Evolutionary conservation across 2,797 vertebrate genomes (phyloP).

Genomic region (Anguilla anguilla): DNA sequence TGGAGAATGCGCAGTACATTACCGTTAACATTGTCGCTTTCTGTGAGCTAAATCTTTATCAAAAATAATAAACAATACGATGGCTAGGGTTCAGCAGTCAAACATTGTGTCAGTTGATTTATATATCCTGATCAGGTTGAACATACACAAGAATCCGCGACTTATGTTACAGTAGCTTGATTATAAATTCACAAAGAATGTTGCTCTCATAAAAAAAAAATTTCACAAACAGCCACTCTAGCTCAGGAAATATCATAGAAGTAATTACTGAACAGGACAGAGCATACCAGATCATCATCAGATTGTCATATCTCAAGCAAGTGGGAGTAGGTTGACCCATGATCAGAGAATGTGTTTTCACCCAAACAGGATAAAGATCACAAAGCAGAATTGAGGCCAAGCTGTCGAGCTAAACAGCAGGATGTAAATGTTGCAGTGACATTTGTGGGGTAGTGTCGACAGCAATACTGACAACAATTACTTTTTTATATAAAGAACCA

Average conservation of each 20-base stretch:
- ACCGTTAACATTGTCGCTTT: neutral
- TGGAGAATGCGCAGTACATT: neutral
- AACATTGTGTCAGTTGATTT: neutral
- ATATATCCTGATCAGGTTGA: neutral
- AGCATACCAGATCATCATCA: neutral
- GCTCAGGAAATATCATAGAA: neutral
- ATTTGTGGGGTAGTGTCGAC: neutral
- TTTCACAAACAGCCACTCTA: neutral
- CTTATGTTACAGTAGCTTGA: neutral
- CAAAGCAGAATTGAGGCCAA: neutral
- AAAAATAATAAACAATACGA: neutral
- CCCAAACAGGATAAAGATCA: neutral
- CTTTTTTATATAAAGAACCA: neutral
- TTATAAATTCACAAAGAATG: neutral
- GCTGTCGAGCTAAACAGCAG: neutral
- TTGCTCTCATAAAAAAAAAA: neutral
- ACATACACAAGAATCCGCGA: neutral
- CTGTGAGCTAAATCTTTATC: neutral
- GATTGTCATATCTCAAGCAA: neutral
- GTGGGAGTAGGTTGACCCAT: neutral
- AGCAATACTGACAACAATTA: neutral
- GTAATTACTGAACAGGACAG: neutral
- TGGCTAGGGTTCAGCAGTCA: neutral
- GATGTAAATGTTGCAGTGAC: neutral
- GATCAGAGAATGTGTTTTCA: neutral